Conservation (phyloP, 2,888 invertebrate species). For the Melikaiella ostensackeni region DNA sequence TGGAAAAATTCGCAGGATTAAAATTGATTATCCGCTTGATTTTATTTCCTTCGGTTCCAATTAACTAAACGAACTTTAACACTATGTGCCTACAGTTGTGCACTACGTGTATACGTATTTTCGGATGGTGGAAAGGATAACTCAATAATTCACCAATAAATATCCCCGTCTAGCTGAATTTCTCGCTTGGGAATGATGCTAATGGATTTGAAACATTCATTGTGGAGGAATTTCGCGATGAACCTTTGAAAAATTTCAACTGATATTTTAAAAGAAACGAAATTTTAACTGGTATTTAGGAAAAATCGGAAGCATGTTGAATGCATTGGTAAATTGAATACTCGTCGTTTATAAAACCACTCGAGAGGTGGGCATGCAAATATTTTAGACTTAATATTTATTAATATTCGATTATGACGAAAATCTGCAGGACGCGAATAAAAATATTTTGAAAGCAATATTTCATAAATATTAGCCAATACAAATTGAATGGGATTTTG, state of each 20-base stretch:
- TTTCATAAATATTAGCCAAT: too few relatives aligned
- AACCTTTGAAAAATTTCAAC: background rate
- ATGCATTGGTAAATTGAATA: background rate
- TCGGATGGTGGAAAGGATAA: constrained; percentile 26
- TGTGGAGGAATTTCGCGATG: background rate
- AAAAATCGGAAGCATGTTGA: background rate
- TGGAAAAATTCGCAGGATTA: constrained; percentile 1
- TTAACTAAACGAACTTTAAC: constrained; percentile 21
- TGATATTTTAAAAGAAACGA: too few relatives aligned
- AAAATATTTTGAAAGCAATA: too few relatives aligned
- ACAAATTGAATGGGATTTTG: too few relatives aligned
- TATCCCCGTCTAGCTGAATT: background rate
- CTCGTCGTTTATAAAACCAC: too few relatives aligned
- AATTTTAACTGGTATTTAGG: too few relatives aligned
- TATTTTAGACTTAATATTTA: too few relatives aligned
- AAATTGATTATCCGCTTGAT: constrained; percentile 12
- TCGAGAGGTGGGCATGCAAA: too few relatives aligned
- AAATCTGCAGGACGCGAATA: too few relatives aligned
- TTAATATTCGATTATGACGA: too few relatives aligned
- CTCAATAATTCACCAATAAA: constrained; percentile 24
- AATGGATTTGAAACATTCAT: constrained; percentile 31
- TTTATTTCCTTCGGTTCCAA: constrained; percentile 13
- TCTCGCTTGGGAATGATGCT: constrained; percentile 24
- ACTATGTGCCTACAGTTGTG: background rate
- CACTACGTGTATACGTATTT: constrained; percentile 6